These are phyloP conservation scores for Planiliza haematocheilus DNA, from an alignment of 2,113 vertebrate species.

Conservation along the genomic window DNA sequence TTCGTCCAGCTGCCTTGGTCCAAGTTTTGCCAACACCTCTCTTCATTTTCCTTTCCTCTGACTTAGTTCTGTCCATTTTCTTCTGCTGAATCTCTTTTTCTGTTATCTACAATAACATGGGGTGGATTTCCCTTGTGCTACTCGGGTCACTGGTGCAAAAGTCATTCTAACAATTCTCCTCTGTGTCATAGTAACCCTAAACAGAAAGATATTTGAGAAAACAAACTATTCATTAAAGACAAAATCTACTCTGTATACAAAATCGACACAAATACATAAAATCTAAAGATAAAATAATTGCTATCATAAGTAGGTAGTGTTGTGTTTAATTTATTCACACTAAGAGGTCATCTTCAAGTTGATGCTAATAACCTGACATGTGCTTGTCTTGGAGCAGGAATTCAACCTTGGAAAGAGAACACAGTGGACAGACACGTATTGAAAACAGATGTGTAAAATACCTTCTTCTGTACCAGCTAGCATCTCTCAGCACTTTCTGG, in stretches of 20 bases:
- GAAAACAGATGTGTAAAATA: slow-evolving; percentile 78
- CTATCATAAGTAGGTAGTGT: slow-evolving; percentile 10
- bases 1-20: slow-evolving; percentile 14
- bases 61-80: not conserved
- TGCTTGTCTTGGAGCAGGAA: slow-evolving; percentile 52
- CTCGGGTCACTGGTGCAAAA: not conserved
- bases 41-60: slow-evolving; percentile 2
- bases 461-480: slow-evolving; percentile 68
- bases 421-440: slow-evolving; percentile 74
- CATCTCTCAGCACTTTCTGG: slow-evolving; percentile 57
- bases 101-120: not conserved
- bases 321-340: slow-evolving; percentile 28
- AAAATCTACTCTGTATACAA: not conserved
- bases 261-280: not conserved
- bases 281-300: not conserved
- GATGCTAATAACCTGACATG: slow-evolving; percentile 40
- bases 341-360: slow-evolving; percentile 39
- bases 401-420: slow-evolving; percentile 64
- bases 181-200: no score
- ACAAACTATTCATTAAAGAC: not conserved
- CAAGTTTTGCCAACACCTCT: not conserved
- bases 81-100: not conserved
- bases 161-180: not conserved
- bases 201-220: not conserved
- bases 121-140: not conserved